Conservation (phyloP, 2,797 vertebrate species). For the Lateolabrax maculatus region DNA sequence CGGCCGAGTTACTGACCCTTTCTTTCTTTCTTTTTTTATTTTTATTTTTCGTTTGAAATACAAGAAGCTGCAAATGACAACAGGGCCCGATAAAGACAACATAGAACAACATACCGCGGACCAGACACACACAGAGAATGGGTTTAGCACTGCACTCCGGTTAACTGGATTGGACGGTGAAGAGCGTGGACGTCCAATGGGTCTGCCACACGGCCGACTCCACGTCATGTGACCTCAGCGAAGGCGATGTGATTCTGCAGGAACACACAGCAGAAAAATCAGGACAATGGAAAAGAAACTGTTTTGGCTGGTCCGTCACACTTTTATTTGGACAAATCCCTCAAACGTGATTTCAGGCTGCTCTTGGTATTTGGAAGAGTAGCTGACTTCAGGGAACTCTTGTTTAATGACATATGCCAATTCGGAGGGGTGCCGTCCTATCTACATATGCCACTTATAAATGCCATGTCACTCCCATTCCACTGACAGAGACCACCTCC, state of each 20-base stretch:
- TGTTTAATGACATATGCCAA: not conserved
- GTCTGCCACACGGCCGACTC: constrained; percentile 92
- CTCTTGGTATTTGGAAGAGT: not conserved
- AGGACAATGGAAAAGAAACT: not conserved
- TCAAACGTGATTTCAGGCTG: not conserved
- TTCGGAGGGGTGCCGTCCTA: no score
- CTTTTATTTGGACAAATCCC: not conserved
- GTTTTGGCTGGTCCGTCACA: not conserved
- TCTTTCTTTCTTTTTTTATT: constrained; percentile 27
- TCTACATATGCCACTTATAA: not conserved
- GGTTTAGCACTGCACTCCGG: constrained; percentile 81
- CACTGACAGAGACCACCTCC: not conserved
- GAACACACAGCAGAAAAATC: not conserved
- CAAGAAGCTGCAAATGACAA: constrained; percentile 51
- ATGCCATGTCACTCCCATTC: not conserved
- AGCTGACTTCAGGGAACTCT: not conserved
- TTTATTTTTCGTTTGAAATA: constrained; percentile 30
- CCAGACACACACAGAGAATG: constrained; percentile 56
- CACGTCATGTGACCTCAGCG: constrained; percentile 99
- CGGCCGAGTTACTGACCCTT: constrained; percentile 23
- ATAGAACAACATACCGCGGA: constrained; percentile 52
- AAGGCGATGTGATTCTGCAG: constrained; percentile 98
- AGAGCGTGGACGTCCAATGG: constrained; percentile 96
- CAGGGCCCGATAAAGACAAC: constrained; percentile 48
- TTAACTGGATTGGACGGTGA: constrained; percentile 90